These are phyloP conservation scores for Encarsia formosa DNA, from an alignment of 2,888 invertebrate genomes.

Conservation along the genomic window DNA sequence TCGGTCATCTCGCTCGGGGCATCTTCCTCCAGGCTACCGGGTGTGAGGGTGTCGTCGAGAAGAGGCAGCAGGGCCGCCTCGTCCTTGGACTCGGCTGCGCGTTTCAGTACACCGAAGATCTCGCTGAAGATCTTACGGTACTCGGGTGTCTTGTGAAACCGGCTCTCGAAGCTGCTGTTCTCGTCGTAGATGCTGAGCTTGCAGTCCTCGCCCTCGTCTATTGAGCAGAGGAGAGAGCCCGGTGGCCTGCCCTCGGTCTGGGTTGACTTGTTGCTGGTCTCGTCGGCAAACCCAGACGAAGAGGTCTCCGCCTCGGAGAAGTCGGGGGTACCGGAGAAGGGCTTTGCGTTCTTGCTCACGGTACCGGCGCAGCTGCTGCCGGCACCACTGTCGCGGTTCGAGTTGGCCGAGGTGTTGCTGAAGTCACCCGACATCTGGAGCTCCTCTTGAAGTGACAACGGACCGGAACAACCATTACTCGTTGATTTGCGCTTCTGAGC, in stretches of 20 bases:
- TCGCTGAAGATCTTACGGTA: conserved; percentile 78
- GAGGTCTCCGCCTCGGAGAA: conserved; percentile 83
- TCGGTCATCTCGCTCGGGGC: conserved; percentile 64
- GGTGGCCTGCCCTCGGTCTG: conserved; percentile 77
- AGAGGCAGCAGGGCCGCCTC: conserved; percentile 73
- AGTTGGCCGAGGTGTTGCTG: conserved; percentile 49
- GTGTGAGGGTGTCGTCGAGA: conserved; percentile 54
- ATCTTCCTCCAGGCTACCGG: conserved; percentile 53
- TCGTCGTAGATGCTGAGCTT: conserved; percentile 79
- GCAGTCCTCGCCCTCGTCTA: conserved; percentile 81
- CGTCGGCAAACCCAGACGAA: conserved; percentile 79
- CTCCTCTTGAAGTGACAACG: conserved; percentile 65
- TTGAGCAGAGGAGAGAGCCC: conserved; percentile 79
- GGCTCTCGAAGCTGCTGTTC: conserved; percentile 73
- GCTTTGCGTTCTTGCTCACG: conserved; percentile 33
- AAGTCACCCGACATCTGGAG: conserved; percentile 72
- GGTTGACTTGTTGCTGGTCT: conserved; percentile 73
- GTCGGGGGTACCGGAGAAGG: conserved; percentile 69
- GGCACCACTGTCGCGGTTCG: not conserved
- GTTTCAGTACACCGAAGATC: conserved; percentile 77
- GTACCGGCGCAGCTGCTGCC: not conserved
- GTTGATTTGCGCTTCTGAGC: conserved; percentile 44
- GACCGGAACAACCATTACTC: conserved; percentile 42
- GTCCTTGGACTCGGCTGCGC: conserved; percentile 78
- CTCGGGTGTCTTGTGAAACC: conserved; percentile 78